Conservation (phyloP, 2,113 vertebrate species). For the Solea solea region DNA sequence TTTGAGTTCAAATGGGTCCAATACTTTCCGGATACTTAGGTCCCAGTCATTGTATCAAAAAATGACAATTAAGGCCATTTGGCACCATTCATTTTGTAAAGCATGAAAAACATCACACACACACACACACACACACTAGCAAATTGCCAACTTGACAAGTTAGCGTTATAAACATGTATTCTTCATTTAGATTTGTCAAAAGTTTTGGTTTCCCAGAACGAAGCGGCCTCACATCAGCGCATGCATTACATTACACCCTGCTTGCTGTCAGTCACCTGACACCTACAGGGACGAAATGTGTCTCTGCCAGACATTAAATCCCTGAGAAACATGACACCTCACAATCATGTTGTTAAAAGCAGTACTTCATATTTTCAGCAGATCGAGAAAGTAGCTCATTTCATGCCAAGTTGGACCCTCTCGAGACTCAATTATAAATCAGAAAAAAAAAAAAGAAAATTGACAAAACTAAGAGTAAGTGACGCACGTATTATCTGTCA, state of each 20-base stretch:
- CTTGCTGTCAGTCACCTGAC: slow-evolving; percentile 51
- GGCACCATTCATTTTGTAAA: slow-evolving; percentile 4
- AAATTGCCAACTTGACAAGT: slow-evolving; percentile 14
- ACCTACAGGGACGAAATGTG: slow-evolving; percentile 5
- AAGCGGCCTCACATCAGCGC: slow-evolving; percentile 47
- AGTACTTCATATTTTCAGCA: not conserved
- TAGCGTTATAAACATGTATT: slow-evolving; percentile 20
- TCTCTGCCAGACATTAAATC: slow-evolving; percentile 27
- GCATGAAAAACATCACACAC: slow-evolving; percentile 16
- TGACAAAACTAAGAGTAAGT: not conserved
- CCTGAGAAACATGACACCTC: slow-evolving; percentile 32
- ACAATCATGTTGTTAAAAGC: slow-evolving; percentile 1
- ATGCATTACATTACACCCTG: slow-evolving; percentile 29
- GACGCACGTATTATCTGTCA: not conserved
- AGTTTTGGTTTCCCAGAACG: slow-evolving; percentile 29
- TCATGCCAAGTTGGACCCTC: not conserved
- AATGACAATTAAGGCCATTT: slow-evolving; percentile 12
- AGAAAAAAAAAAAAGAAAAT: not conserved
- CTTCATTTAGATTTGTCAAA: slow-evolving; percentile 41
- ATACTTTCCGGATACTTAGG: too few species aligned
- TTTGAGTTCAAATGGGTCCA: not conserved
- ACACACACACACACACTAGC: not conserved
- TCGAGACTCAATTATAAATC: not conserved
- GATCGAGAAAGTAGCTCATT: not conserved
- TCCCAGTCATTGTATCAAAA: too few species aligned